phyloP scores from a whole-genome alignment of 2,797 vertebrate species.

The Microctenopoma stevenorrisi region DNA sequence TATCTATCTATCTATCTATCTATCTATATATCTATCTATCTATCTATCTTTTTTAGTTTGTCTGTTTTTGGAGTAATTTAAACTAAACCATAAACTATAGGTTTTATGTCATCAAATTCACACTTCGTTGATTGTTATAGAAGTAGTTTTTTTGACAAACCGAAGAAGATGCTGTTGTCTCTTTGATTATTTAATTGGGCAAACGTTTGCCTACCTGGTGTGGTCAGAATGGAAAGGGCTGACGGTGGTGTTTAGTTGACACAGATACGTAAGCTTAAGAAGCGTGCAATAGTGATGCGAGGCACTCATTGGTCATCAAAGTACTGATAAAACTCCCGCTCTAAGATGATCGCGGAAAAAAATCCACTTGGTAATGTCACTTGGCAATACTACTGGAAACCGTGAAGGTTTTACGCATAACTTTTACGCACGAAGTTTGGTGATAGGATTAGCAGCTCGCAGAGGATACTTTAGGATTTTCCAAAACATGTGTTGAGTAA shows the following conservation, averaged over 20 bases:
- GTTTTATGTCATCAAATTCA: neutral
- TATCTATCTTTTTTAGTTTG: neutral
- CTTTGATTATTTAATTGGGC: neutral
- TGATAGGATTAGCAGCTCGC: neutral
- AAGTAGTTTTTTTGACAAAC: neutral
- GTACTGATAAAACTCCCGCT: neutral
- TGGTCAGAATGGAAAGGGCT: conserved; percentile 34
- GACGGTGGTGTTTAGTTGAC: conserved; percentile 7
- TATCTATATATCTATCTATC: neutral
- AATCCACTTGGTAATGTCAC: neutral
- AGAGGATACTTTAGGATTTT: conserved; percentile 2
- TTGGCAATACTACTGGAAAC: conserved; percentile 23
- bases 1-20: neutral
- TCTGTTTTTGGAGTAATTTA: too few species aligned
- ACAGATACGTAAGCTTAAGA: conserved; percentile 57
- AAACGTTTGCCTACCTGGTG: conserved; percentile 47
- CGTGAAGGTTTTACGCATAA: conserved; percentile 43
- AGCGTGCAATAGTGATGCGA: conserved; percentile 42
- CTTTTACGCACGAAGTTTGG: conserved; percentile 42
- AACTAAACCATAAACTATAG: neutral
- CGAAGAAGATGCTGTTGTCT: neutral
- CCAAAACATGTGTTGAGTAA: neutral
- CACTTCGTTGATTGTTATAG: neutral
- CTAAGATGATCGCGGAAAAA: neutral
- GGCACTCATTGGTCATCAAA: conserved; percentile 50